Conservation (phyloP, 2,888 invertebrate species). For the Polia nebulosa region DNA sequence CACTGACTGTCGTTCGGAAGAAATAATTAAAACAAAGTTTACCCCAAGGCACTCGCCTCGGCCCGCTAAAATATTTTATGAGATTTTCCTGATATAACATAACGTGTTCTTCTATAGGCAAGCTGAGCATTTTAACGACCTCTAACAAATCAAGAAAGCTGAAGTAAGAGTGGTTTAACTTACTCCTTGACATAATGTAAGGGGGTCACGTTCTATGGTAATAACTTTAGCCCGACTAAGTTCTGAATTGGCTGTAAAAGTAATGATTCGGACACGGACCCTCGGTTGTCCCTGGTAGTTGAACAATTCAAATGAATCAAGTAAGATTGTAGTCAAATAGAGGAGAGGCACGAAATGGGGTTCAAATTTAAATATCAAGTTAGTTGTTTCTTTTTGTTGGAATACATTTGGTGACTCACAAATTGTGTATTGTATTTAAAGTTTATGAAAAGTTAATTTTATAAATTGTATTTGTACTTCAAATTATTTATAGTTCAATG, state of each 20-base stretch:
- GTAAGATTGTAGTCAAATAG: neutral
- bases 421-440: too few relatives aligned
- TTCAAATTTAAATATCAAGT: neutral
- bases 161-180: slow-evolving; percentile 16
- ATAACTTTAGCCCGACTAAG: slow-evolving; percentile 44
- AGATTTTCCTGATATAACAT: neutral
- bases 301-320: slow-evolving; percentile 30
- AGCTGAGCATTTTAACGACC: slow-evolving; percentile 1
- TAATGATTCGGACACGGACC: slow-evolving; percentile 40
- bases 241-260: slow-evolving; percentile 47
- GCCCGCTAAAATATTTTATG: neutral
- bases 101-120: slow-evolving; percentile 2
- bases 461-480: too few relatives aligned
- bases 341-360: neutral
- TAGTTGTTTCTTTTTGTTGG: neutral
- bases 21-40: slow-evolving; percentile 32
- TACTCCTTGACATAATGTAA: slow-evolving; percentile 35
- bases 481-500: too few relatives aligned
- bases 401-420: too few relatives aligned
- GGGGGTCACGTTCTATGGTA: slow-evolving; percentile 31
- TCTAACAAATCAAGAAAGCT: slow-evolving; percentile 24
- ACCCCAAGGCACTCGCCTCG: slow-evolving; percentile 19
- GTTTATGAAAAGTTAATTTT: too few relatives aligned
- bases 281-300: slow-evolving; percentile 15
- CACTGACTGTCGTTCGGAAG: slow-evolving; percentile 14